phyloP scores from a whole-genome alignment of 2,113 vertebrate species.

The Seriola rivoliana region DNA sequence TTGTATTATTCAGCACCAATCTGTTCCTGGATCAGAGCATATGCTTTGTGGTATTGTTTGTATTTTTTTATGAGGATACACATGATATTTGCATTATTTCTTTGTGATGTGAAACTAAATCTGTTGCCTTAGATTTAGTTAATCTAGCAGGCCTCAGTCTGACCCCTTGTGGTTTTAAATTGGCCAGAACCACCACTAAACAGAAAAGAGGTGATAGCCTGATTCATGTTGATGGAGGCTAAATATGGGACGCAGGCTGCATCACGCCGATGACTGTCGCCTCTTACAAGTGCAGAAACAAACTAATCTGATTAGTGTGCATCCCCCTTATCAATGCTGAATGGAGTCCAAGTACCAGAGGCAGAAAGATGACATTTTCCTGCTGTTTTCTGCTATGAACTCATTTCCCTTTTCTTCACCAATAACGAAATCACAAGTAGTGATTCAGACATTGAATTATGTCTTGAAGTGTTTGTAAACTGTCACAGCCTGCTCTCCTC shows the following conservation, averaged over 20 bases:
- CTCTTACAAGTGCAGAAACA: slow-evolving; percentile 73
- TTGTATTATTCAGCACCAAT: no score
- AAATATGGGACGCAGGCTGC: slow-evolving; percentile 56
- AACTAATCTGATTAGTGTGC: slow-evolving; percentile 72
- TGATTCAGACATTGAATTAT: slow-evolving; percentile 33
- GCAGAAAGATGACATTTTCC: slow-evolving; percentile 51
- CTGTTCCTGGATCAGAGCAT: no score
- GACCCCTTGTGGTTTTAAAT: slow-evolving; percentile 1
- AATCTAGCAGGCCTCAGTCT: no score
- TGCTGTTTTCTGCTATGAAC: slow-evolving; percentile 41
- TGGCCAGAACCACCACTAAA: neutral
- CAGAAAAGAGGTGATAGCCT: slow-evolving; percentile 27
- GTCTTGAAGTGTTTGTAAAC: neutral
- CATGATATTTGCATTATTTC: no score
- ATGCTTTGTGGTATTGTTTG: no score
- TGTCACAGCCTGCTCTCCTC: neutral
- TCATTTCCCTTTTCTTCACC: slow-evolving; percentile 21
- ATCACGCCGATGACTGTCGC: slow-evolving; percentile 59
- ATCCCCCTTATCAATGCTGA: slow-evolving; percentile 57
- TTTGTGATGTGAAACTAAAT: no score
- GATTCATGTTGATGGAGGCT: slow-evolving; percentile 39
- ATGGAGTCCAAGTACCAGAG: slow-evolving; percentile 52
- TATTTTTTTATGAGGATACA: no score
- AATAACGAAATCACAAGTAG: slow-evolving; percentile 27
- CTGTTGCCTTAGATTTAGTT: no score